Conservation (phyloP, 1,140 invertebrate species). For the Druon quercuslanigerum region DNA sequence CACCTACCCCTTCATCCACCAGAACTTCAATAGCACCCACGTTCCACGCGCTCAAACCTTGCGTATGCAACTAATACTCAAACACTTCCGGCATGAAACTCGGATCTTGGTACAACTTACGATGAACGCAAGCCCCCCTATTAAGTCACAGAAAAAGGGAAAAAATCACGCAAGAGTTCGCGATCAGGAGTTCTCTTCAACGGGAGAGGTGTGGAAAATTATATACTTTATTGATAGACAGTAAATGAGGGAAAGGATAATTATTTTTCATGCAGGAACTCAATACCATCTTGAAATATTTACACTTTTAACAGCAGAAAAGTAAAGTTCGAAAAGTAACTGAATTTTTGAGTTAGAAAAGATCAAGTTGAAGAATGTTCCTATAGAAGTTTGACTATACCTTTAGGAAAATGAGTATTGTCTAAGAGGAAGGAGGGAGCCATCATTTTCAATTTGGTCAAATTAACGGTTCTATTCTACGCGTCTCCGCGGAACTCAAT, state of each 20-base stretch:
- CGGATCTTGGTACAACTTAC: background rate
- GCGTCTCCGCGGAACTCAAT: slow-evolving; percentile 70
- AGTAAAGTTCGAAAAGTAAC: too few species aligned
- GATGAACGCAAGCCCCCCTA: slow-evolving; percentile 7
- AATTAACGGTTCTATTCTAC: slow-evolving; percentile 73
- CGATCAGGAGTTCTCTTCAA: background rate
- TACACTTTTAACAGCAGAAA: too few species aligned
- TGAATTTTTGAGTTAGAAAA: background rate
- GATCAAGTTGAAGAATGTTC: background rate
- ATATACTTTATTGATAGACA: background rate
- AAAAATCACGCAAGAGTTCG: slow-evolving; percentile 17
- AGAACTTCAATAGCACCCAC: slow-evolving; percentile 15
- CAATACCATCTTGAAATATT: too few species aligned
- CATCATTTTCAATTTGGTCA: slow-evolving; percentile 75
- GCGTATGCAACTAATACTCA: slow-evolving; percentile 34
- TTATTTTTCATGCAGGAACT: too few species aligned
- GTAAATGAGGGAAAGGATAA: too few species aligned
- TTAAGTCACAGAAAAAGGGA: slow-evolving; percentile 1
- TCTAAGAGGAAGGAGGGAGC: slow-evolving; percentile 40
- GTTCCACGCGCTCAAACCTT: slow-evolving; percentile 34
- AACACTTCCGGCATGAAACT: slow-evolving; percentile 30
- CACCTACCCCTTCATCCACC: slow-evolving; percentile 23
- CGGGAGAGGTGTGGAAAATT: background rate
- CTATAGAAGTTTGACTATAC: background rate
- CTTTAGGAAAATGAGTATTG: slow-evolving; percentile 22